phyloP scores from a whole-genome alignment of 1,140 invertebrate genomes.

The Vanessa tameamea region DNA sequence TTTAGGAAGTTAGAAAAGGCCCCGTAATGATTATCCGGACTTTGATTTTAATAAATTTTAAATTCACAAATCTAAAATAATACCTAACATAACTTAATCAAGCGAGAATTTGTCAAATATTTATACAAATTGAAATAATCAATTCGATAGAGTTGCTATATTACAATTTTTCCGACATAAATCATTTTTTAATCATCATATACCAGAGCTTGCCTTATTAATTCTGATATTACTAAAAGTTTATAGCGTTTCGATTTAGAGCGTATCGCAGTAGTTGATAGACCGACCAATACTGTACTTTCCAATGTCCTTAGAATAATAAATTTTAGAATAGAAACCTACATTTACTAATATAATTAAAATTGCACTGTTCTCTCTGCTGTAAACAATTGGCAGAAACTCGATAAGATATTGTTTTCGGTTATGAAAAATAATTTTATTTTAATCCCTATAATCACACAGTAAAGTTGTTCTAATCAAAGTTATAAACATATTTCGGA shows the following conservation, averaged over 20 bases:
- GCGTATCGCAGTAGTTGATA: conserved; percentile 27
- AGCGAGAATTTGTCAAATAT: conserved; percentile 12
- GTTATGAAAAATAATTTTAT: no score
- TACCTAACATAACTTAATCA: background rate
- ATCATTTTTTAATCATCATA: conserved; percentile 25
- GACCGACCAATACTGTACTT: conserved; percentile 52
- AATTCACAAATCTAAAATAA: background rate
- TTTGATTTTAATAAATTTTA: background rate
- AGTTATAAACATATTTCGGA: no score
- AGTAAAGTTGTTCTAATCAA: no score
- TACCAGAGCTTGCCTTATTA: background rate
- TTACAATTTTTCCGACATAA: conserved; percentile 8
- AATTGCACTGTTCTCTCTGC: no score
- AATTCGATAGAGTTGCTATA: background rate
- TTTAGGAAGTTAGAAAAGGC: no score
- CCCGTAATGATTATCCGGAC: no score
- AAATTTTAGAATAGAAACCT: background rate
- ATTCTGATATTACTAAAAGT: background rate
- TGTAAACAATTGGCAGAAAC: no score
- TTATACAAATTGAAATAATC: conserved; percentile 13
- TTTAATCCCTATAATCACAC: no score
- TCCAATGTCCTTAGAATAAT: conserved; percentile 47
- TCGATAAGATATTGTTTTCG: no score
- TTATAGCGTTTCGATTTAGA: conserved; percentile 5
- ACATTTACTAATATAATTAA: no score